phyloP scores from a whole-genome alignment of 2,888 invertebrate genomes.

The Metallyticus violacea region DNA sequence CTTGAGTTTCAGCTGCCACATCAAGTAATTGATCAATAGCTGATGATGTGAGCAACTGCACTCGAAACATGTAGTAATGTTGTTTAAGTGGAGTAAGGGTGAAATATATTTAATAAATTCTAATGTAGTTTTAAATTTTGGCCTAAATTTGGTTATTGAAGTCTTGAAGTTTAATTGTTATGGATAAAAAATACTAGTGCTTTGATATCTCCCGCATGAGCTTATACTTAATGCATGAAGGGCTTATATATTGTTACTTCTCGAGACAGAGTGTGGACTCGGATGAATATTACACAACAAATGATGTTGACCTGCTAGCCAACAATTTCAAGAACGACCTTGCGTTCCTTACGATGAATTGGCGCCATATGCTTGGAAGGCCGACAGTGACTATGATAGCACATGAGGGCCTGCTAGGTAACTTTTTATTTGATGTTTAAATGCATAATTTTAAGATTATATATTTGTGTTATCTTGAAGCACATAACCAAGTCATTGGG shows the following conservation, averaged over 20 bases:
- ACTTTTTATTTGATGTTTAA: slow-evolving; percentile 39
- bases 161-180: no score
- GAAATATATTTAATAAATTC: no score
- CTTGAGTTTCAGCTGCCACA: no score
- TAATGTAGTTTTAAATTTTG: not conserved
- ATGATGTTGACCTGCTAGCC: slow-evolving; percentile 91
- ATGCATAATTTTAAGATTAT: not conserved
- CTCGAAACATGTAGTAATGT: no score
- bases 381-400: slow-evolving; percentile 90
- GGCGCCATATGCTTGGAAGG: slow-evolving; percentile 95
- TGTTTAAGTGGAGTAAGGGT: no score
- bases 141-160: not conserved
- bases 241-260: slow-evolving; percentile 37
- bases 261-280: slow-evolving; percentile 79
- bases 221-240: not conserved
- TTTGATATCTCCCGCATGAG: not conserved
- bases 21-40: no score
- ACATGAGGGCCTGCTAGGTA: slow-evolving; percentile 82
- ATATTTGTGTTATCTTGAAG: not conserved
- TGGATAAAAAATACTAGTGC: no score
- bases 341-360: slow-evolving; percentile 92
- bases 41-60: no score
- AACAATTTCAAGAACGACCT: slow-evolving; percentile 92
- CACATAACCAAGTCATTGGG: no score
- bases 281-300: slow-evolving; percentile 95